Evolutionary conservation across 2,888 invertebrate genomes (phyloP).

Genomic region (Cyrtodaria siliqua): DNA sequence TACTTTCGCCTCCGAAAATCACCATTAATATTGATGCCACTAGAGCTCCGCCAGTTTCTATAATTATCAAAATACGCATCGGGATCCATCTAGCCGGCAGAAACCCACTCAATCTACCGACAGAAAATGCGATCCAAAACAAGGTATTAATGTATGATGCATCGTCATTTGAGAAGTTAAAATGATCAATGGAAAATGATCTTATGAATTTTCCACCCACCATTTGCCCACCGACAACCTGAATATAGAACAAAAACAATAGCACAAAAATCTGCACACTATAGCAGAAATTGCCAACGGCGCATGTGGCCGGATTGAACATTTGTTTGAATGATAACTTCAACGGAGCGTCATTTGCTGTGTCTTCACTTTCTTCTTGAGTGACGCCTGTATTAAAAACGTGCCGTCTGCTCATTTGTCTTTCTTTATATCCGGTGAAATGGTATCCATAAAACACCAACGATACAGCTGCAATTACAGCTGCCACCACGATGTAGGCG

Average conservation of each 20-base stretch:
- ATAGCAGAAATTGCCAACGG: constrained; percentile 34
- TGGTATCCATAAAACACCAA: constrained; percentile 66
- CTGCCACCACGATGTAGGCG: constrained; percentile 36
- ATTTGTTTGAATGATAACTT: constrained; percentile 12
- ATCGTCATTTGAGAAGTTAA: constrained; percentile 33
- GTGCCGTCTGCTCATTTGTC: no score
- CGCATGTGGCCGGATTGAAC: constrained; percentile 52
- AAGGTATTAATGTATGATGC: constrained; percentile 41
- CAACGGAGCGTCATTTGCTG: neutral
- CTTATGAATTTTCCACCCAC: constrained; percentile 38
- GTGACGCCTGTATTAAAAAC: no score
- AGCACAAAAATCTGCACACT: constrained; percentile 22
- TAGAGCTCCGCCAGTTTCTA: neutral
- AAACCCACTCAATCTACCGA: constrained; percentile 36
- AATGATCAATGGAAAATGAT: constrained; percentile 49
- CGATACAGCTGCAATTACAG: constrained; percentile 44
- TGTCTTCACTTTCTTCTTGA: neutral
- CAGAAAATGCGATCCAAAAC: constrained; percentile 48
- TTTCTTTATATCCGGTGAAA: no score
- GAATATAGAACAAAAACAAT: constrained; percentile 36
- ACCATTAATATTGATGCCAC: constrained; percentile 11
- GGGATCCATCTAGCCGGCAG: constrained; percentile 28
- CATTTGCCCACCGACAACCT: constrained; percentile 44
- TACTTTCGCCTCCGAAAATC: constrained; percentile 12
- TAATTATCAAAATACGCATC: constrained; percentile 20